A percentile compares a stretch with the other conserved stretches of the same genome.
Conservation (phyloP, 2,888 invertebrate species). For the Leptinotarsa peninsularis region DNA sequence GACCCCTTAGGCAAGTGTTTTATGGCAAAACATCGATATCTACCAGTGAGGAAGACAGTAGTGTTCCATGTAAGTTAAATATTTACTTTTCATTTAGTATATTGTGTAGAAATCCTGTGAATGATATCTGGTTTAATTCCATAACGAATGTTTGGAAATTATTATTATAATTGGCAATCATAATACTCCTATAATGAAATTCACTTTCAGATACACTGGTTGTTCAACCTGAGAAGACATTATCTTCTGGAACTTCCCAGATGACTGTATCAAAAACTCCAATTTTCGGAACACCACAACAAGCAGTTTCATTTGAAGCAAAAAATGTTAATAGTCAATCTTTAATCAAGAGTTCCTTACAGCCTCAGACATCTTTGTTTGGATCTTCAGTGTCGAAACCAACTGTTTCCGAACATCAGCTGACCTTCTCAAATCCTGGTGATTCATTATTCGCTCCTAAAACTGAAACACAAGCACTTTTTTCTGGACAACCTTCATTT, state of each 20-base stretch:
- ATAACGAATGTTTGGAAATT: too few relatives aligned
- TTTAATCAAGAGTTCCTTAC: neutral
- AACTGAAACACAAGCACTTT: slow-evolving; percentile 39
- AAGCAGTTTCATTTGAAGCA: neutral
- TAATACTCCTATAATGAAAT: neutral
- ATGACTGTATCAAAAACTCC: neutral
- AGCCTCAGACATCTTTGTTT: slow-evolving; percentile 16
- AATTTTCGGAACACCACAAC: neutral
- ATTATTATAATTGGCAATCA: too few relatives aligned
- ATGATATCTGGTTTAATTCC: too few relatives aligned
- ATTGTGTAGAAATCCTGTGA: too few relatives aligned
- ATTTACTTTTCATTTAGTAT: too few relatives aligned
- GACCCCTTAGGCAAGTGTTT: too few relatives aligned
- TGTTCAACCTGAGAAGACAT: slow-evolving; percentile 20
- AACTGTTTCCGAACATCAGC: slow-evolving; percentile 17
- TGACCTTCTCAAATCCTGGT: slow-evolving; percentile 31
- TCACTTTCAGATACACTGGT: slow-evolving; percentile 2
- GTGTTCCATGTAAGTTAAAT: too few relatives aligned
- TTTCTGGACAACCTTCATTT: slow-evolving; percentile 50
- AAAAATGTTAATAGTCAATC: neutral
- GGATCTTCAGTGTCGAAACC: slow-evolving; percentile 17
- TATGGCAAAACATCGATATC: too few relatives aligned
- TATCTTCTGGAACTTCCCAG: slow-evolving; percentile 32
- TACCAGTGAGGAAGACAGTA: too few relatives aligned
- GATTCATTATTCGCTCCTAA: slow-evolving; percentile 37